These are phyloP conservation scores for Lipophrys pholis DNA, from an alignment of 2,113 vertebrate species.

Conservation along the genomic window DNA sequence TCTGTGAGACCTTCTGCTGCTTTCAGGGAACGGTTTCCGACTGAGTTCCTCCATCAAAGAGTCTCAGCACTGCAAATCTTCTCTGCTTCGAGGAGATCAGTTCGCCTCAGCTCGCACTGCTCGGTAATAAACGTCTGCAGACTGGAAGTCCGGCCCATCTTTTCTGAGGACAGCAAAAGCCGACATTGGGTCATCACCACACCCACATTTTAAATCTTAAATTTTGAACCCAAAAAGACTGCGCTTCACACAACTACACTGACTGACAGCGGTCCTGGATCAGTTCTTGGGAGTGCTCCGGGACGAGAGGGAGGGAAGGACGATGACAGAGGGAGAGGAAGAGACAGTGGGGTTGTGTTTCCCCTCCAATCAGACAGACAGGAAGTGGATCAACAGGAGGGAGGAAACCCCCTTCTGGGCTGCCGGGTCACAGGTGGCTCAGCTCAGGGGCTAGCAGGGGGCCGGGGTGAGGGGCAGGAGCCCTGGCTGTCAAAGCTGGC, in stretches of 20 bases:
- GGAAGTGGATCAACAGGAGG: conserved; percentile 72
- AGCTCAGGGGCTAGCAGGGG: conserved; percentile 91
- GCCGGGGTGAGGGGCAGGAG: conserved; percentile 94
- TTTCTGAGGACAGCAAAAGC: conserved; percentile 22
- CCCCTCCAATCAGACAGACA: conserved; percentile 76
- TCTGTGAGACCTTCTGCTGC: conserved; percentile 32
- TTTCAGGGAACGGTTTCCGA: conserved; percentile 29
- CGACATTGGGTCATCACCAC: conserved; percentile 30
- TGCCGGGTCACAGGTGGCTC: conserved; percentile 75
- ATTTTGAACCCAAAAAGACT: conserved; percentile 43
- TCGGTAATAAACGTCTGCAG: conserved; percentile 38
- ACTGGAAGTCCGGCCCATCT: conserved; percentile 21
- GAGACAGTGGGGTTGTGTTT: conserved; percentile 58
- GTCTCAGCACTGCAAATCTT: conserved; percentile 35
- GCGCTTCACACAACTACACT: conserved; percentile 49
- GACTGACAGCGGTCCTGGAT: conserved; percentile 59
- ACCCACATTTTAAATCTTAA: conserved; percentile 48
- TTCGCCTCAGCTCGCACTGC: conserved; percentile 39
- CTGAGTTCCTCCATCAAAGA: conserved; percentile 42
- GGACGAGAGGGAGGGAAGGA: conserved; percentile 43
- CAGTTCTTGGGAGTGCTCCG: conserved; percentile 64
- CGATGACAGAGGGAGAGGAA: conserved; percentile 28
- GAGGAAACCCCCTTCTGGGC: conserved; percentile 62
- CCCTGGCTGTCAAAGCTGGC: conserved; percentile 98
- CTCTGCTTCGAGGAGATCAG: conserved; percentile 28